Base-by-base conservation (phyloP, 2,797 vertebrate species). In the Knipowitschia caucasica region DNA sequence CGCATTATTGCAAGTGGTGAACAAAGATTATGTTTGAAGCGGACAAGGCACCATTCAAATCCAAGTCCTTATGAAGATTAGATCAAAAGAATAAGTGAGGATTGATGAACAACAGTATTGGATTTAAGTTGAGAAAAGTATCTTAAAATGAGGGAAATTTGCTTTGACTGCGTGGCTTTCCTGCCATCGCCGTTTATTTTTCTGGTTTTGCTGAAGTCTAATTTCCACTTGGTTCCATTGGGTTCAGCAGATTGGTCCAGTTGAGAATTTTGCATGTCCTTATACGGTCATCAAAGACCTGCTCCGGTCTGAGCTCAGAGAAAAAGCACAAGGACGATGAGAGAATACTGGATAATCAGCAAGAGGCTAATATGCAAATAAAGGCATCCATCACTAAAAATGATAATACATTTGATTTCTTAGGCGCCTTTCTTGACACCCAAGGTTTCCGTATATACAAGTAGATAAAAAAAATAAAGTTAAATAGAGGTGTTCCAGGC, bases 151-250 rank as follows among this genome's bases (percentile, higher is more conserved):
- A 14, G 23, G 30, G 59, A 53, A 49, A 7, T 15, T 21, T 1
- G 3, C 29, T 49, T 42, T 33, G n/a, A 49, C 45, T 23, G 11
- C 5, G 5, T 7, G 29, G 29, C 18, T 38, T 59, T 1, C 15
- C 4, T 5, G 17, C 10, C 38, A 3, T 4, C 12, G 7, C 30
- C 12, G 23, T 31, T 12, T 43, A 44, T 20, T 29, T 27, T 20
- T 64, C 50, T 65, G 63, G 65, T 62, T 69, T 55, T 57, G 60
- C 47, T 54, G 15, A 35, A 72, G 62, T 57, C 56, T 53, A 51
- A 52, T 71, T 76, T 78, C 69, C 77, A 67, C 49, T 74, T 59
- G 38, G 64, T 77, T 83, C 71, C 80, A 66, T 76, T 67, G 31
- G 63, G 73, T 71, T 83, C 76, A 81, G 74, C 78, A 76, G 56